Evolutionary conservation across 1,140 invertebrate species (phyloP).

Genomic region (Kradibia gibbosae): DNA sequence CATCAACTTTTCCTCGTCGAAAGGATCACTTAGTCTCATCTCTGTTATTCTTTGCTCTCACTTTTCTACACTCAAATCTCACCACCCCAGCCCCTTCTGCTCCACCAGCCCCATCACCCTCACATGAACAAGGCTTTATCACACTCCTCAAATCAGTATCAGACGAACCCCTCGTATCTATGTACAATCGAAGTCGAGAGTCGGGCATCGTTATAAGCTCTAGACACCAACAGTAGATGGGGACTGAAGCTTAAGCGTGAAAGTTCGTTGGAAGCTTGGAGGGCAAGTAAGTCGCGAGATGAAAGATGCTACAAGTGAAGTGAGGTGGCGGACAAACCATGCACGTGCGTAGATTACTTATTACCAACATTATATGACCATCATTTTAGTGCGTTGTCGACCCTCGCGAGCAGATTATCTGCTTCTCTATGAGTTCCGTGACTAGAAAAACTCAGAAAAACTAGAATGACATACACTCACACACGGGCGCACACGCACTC

Average conservation of each 20-base stretch:
- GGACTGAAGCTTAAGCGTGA: background rate
- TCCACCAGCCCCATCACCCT: background rate
- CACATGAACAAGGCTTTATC: constrained; percentile 2
- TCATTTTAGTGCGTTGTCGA: constrained; percentile 30
- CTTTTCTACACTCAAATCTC: too few relatives aligned
- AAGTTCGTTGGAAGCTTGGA: background rate
- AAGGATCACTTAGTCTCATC: background rate
- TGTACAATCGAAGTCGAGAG: background rate
- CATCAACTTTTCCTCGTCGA: background rate
- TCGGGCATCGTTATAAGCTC: background rate
- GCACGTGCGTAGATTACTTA: constrained; percentile 50
- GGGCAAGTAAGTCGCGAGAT: background rate
- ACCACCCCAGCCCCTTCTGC: too few relatives aligned
- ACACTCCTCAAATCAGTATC: constrained; percentile 11
- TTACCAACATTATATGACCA: background rate
- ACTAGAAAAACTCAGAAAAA: constrained; percentile 9
- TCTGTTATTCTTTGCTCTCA: background rate
- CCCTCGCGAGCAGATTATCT: constrained; percentile 41
- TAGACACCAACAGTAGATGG: background rate
- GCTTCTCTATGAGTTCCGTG: constrained; percentile 44
- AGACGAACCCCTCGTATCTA: constrained; percentile 9
- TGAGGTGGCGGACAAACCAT: background rate
- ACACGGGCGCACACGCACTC: background rate
- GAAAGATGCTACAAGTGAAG: background rate
- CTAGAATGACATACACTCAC: background rate